Evolutionary conservation across 2,888 invertebrate species (phyloP), one percentile per base, ranked within the genome.

Genomic region (Pollenia amentaria): DNA sequence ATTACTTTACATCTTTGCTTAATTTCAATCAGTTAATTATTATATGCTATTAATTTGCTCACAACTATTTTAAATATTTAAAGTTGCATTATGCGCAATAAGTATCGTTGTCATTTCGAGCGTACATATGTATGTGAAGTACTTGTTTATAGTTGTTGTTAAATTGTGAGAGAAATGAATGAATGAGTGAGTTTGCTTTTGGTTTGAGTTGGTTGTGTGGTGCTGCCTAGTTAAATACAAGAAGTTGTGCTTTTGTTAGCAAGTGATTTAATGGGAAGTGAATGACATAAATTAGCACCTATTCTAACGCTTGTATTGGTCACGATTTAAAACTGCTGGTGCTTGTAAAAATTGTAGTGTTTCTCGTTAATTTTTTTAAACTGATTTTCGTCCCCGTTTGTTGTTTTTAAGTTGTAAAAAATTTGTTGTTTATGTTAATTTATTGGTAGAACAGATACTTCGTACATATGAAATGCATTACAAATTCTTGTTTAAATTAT

Each of bases 201-300:
- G 16, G 38, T 65, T 46, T 53, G 14, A 14, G 38, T 72, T 82
- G 72, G 29, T 53, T 83, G 76, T 77, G 65, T 76, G 84, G 70
- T 42, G 42, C 12, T 38, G 42, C 40, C 67, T 62, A 18, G 60
- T 11, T 67, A 53, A 38, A 48, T 77, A n/a, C 62, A 38, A 51
- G 42, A 62, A 69, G 53, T 72, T 72, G 67, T 62, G 44, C 42
- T 79, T 29, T 62, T 62, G 29, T 67, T 57, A 69, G 70, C 70
- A 73, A 87, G 84, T 87, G 87, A 87, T 87, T 87, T 87, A 87
- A 87, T 87, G 87, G 84, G 80, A 77, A 87, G 87, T 87, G 84
- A 87, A 87, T 87, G 87, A 87, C 87, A 87, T 87, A 87, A 87
- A 87, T 87, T 87, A 87, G 87, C 87, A 87, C 87, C 87, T 87